A percentile compares a stretch with the other conserved stretches of the same genome.
Conservation (phyloP, 2,797 vertebrate genomes). For the Muscicapa striata region DNA sequence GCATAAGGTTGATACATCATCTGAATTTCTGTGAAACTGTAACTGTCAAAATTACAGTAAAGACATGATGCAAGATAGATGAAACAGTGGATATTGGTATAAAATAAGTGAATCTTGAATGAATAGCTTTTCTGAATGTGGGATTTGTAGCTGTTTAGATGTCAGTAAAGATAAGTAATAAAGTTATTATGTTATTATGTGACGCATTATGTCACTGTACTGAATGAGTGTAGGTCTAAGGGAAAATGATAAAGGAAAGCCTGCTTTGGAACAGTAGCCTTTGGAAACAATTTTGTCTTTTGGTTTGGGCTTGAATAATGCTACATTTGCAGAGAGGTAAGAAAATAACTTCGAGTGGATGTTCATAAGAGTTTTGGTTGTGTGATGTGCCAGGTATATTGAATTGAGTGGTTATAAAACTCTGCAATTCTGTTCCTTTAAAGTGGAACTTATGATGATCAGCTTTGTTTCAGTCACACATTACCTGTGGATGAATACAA, state of each 20-base stretch:
- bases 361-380: background rate
- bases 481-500: background rate
- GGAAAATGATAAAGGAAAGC: background rate
- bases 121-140: background rate
- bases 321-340: background rate
- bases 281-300: background rate
- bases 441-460: background rate
- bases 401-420: background rate
- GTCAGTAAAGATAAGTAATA: background rate
- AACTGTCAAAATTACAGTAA: background rate
- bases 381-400: background rate
- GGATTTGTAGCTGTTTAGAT: background rate
- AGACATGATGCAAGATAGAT: background rate
- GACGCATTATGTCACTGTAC: background rate
- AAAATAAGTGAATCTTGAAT: background rate
- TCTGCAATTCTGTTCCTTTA: background rate
- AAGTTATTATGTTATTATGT: background rate
- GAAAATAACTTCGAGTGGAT: background rate
- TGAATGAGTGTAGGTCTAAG: background rate
- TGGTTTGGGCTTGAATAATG: background rate
- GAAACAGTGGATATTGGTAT: background rate
- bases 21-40: background rate
- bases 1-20: background rate
- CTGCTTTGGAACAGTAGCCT: background rate
- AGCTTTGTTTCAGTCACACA: background rate